Conservation (phyloP, 2,113 vertebrate species). For the Capreolus pygargus region DNA sequence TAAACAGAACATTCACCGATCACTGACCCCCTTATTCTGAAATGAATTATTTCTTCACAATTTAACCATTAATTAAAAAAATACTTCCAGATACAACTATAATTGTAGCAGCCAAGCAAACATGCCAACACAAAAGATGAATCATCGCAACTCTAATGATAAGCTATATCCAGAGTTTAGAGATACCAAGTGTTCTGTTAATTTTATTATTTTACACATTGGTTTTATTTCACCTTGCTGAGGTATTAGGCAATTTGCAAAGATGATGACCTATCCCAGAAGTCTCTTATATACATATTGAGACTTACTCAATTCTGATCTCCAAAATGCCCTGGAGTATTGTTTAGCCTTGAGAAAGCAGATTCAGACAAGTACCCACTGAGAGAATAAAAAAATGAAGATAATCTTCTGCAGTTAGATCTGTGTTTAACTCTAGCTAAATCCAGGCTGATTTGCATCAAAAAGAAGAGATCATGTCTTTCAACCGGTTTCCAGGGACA, state of each 20-base stretch:
- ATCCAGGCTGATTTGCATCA: neutral
- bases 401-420: neutral
- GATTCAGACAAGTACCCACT: neutral
- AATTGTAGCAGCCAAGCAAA: slow-evolving; percentile 57
- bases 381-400: slow-evolving; percentile 38
- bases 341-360: slow-evolving; percentile 20
- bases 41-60: slow-evolving; percentile 63
- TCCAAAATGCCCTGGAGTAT: neutral
- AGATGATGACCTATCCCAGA: slow-evolving; percentile 1
- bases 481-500: neutral
- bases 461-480: neutral
- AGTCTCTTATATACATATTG: neutral
- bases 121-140: slow-evolving; percentile 52
- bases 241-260: slow-evolving; percentile 16
- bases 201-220: neutral
- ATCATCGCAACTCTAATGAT: slow-evolving; percentile 14
- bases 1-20: neutral
- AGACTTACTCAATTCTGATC: neutral
- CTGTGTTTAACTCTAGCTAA: neutral
- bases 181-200: slow-evolving; percentile 34
- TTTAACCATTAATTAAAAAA: slow-evolving; percentile 38
- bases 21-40: slow-evolving; percentile 31
- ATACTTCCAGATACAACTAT: slow-evolving; percentile 37
- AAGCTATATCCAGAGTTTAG: slow-evolving; percentile 46
- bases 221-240: slow-evolving; percentile 40